Conservation (phyloP, 2,113 vertebrate genomes). For the Grammomys surdaster region DNA sequence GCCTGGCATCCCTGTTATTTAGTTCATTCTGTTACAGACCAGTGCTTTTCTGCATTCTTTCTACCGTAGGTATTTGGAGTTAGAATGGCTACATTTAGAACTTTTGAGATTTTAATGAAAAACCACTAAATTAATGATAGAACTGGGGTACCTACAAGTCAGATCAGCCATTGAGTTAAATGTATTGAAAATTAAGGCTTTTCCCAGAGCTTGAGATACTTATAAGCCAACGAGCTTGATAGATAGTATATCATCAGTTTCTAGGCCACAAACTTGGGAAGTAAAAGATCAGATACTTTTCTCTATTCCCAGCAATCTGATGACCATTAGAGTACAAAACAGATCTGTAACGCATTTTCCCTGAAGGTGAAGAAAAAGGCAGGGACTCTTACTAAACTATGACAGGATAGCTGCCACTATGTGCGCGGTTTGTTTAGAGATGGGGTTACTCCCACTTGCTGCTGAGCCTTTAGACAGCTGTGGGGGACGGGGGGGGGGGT, state of each 20-base stretch:
- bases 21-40: too few relatives aligned
- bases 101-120: background rate
- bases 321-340: fast-evolving
- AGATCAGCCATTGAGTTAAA: background rate
- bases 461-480: background rate
- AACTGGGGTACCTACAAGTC: background rate
- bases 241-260: fast-evolving
- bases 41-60: background rate
- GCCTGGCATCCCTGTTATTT: fast-evolving
- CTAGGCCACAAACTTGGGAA: too few relatives aligned
- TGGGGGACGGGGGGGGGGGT: too few relatives aligned
- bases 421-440: background rate
- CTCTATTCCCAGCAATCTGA: background rate
- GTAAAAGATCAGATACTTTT: background rate
- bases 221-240: background rate
- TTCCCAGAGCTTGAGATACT: background rate
- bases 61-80: background rate
- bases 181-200: background rate
- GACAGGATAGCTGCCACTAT: fast-evolving
- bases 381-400: background rate
- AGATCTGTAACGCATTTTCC: background rate
- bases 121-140: background rate
- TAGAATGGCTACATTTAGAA: background rate
- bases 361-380: background rate
- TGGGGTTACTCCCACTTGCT: too few relatives aligned